Evolutionary conservation across 2,113 vertebrate genomes (phyloP).

Genomic region (Oryzias javanicus): DNA sequence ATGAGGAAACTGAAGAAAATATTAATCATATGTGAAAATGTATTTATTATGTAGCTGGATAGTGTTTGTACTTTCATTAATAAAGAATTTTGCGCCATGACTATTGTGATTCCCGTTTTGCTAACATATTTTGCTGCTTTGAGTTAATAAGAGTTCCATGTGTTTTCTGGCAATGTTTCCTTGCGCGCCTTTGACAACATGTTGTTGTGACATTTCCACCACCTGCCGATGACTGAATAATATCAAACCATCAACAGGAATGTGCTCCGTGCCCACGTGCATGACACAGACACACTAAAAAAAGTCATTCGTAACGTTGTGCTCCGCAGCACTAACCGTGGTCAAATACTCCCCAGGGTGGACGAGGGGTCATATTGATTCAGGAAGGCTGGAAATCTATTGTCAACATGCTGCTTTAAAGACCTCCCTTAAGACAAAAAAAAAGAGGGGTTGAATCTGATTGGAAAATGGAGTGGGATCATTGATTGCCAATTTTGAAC

Average conservation of each 20-base stretch:
- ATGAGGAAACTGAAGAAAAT: no score
- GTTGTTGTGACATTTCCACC: not conserved
- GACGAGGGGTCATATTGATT: constrained; percentile 6
- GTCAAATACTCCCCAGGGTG: not conserved
- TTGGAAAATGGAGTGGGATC: constrained; percentile 1
- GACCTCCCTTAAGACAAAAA: no score
- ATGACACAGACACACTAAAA: not conserved
- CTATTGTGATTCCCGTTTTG: not conserved
- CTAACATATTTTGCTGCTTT: not conserved
- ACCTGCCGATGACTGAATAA: constrained; percentile 7
- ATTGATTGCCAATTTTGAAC: constrained; percentile 5
- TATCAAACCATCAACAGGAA: constrained; percentile 1
- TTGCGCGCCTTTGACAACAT: not conserved
- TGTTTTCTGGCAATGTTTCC: not conserved
- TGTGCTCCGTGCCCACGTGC: not conserved
- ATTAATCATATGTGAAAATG: no score
- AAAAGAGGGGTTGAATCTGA: not conserved
- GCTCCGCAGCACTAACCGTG: not conserved
- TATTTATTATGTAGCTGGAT: no score
- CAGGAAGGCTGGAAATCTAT: not conserved
- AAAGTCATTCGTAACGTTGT: not conserved
- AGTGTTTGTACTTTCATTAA: no score
- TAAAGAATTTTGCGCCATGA: no score
- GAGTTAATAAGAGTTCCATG: no score
- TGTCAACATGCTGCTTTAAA: not conserved